phyloP scores from a whole-genome alignment of 2,888 invertebrate species.

The Priocnemis perturbator region DNA sequence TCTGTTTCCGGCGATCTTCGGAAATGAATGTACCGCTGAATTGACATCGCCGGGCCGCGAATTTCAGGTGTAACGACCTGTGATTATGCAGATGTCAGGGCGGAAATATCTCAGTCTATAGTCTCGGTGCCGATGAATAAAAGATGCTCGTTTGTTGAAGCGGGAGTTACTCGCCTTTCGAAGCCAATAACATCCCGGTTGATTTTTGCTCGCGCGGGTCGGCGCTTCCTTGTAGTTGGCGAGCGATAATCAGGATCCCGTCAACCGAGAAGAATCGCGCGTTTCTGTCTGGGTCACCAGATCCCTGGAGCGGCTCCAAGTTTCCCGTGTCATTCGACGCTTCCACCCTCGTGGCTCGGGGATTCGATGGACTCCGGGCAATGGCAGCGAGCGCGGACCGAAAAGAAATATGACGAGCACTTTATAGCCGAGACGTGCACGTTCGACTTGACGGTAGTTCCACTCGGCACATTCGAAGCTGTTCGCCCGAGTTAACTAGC shows the following conservation, averaged over 20 bases:
- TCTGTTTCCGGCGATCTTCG: too few species aligned
- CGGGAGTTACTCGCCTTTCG: too few species aligned
- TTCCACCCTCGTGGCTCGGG: not conserved
- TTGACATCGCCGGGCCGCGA: not conserved
- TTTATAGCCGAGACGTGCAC: too few species aligned
- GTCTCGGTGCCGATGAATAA: conserved; percentile 7
- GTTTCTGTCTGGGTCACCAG: conserved; percentile 26
- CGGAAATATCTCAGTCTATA: too few species aligned
- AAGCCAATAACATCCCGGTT: not conserved
- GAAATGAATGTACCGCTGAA: not conserved
- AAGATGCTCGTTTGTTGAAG: not conserved
- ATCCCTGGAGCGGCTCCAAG: conserved; percentile 39
- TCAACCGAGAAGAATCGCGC: conserved; percentile 20
- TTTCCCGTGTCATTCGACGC: conserved; percentile 11
- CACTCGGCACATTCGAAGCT: too few species aligned
- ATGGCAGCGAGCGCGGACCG: too few species aligned
- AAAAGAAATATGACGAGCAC: not conserved
- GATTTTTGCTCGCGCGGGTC: conserved; percentile 9
- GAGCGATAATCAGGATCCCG: conserved; percentile 10
- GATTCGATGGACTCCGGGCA: conserved; percentile 1
- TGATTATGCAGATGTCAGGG: too few species aligned
- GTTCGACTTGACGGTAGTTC: too few species aligned
- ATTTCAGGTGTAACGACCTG: too few species aligned
- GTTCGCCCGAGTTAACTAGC: too few species aligned
- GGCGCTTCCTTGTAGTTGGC: conserved; percentile 12